phyloP scores from a whole-genome alignment of 2,888 invertebrate genomes.

The Drosophila quinaria region DNA sequence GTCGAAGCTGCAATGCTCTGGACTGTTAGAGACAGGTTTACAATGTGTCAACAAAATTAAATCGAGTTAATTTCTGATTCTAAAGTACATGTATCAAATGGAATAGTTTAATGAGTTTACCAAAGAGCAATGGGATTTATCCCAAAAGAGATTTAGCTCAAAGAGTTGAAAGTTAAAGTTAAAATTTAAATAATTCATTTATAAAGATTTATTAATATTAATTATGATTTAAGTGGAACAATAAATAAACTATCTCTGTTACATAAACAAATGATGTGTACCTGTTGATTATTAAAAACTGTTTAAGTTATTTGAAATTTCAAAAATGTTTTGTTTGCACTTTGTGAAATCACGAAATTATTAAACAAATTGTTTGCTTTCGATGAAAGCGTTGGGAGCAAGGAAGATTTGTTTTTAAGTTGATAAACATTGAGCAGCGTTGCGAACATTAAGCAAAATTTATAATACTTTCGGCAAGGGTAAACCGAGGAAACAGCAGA shows the following conservation, averaged over 20 bases:
- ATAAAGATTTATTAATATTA: background rate
- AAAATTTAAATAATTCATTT: too few species aligned
- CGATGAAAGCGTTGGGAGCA: background rate
- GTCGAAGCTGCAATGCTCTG: slow-evolving; percentile 44
- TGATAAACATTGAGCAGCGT: slow-evolving; percentile 5
- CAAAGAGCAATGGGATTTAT: background rate
- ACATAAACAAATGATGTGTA: background rate
- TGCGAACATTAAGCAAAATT: slow-evolving; percentile 30
- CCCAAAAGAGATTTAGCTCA: background rate
- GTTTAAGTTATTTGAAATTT: background rate
- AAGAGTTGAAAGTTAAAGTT: background rate
- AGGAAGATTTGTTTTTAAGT: slow-evolving; percentile 2
- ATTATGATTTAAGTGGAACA: background rate
- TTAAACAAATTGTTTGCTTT: slow-evolving; percentile 7
- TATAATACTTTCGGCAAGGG: slow-evolving; percentile 45
- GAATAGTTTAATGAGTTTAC: background rate
- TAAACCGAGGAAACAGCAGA: slow-evolving; percentile 27
- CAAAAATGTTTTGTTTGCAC: background rate
- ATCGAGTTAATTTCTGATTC: background rate
- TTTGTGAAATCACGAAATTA: background rate
- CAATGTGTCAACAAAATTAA: slow-evolving; percentile 3
- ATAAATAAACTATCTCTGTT: background rate
- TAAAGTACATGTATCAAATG: background rate
- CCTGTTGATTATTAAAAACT: background rate
- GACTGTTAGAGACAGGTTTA: background rate